phyloP scores from a whole-genome alignment of 1,140 invertebrate species.

The Zaprionus ornatus region DNA sequence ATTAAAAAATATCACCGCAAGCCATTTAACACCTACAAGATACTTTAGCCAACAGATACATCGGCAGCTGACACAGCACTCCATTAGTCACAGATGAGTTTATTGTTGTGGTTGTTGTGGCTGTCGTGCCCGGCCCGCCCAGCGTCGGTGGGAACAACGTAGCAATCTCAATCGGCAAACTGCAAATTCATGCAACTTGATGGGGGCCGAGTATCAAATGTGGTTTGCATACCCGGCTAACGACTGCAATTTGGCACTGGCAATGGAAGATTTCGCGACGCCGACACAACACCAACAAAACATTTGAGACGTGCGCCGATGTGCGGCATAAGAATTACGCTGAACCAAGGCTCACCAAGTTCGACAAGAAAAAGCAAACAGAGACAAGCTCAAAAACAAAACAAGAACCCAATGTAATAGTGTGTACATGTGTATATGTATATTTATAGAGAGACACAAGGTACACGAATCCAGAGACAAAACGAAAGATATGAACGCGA shows the following conservation, averaged over 20 bases:
- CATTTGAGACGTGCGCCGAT: conserved; percentile 47
- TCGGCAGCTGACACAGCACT: conserved; percentile 22
- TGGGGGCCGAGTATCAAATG: conserved; percentile 36
- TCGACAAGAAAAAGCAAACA: conserved; percentile 64
- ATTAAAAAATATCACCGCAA: conserved; percentile 34
- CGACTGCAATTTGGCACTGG: conserved; percentile 55
- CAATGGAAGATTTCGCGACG: conserved; percentile 43
- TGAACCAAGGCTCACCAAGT: conserved; percentile 55
- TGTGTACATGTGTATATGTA: conserved; percentile 2
- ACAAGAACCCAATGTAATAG: conserved; percentile 5
- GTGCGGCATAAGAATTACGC: conserved; percentile 63
- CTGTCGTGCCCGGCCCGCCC: neutral
- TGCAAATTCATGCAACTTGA: conserved; percentile 49
- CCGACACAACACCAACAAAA: conserved; percentile 40
- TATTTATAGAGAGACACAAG: conserved; percentile 10
- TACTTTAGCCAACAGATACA: conserved; percentile 40
- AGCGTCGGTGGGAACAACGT: neutral
- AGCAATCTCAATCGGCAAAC: conserved; percentile 24
- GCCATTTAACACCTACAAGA: conserved; percentile 63
- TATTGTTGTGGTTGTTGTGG: conserved; percentile 1
- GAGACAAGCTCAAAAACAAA: conserved; percentile 28
- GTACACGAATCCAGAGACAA: conserved; percentile 27
- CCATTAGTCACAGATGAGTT: conserved; percentile 56
- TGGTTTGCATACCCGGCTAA: conserved; percentile 43
- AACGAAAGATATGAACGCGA: conserved; percentile 43